Evolutionary conservation across 2,888 invertebrate species (phyloP).

Genomic region (Drosophila kuntzei): DNA sequence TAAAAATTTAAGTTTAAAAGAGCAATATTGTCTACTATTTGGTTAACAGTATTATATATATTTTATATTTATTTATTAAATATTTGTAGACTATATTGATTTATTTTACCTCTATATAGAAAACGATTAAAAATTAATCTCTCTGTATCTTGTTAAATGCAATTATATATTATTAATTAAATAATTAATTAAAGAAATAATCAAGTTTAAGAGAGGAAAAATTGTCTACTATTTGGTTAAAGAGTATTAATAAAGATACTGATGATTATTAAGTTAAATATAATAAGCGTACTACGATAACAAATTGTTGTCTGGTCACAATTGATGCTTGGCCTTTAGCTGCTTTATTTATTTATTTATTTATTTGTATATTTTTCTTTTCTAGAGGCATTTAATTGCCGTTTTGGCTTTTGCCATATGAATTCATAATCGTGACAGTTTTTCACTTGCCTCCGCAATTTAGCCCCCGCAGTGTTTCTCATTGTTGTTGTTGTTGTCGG

Average conservation of each 20-base stretch:
- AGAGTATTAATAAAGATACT: background rate
- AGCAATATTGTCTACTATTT: too few relatives aligned
- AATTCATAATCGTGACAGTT: conserved; percentile 53
- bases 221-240: background rate
- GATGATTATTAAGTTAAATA: background rate
- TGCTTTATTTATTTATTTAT: background rate
- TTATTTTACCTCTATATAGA: too few relatives aligned
- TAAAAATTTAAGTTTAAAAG: too few relatives aligned
- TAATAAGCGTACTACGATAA: conserved; percentile 1
- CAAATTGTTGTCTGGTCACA: conserved; percentile 16
- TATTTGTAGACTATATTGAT: too few relatives aligned
- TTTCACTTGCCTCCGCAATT: conserved; percentile 32
- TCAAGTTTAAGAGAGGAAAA: too few relatives aligned
- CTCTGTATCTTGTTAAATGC: too few relatives aligned
- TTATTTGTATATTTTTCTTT: background rate
- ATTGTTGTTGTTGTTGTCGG: conserved; percentile 4
- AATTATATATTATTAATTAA: background rate
- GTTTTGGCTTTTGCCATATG: conserved; percentile 40
- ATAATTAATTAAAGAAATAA: background rate
- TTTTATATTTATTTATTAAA: too few relatives aligned
- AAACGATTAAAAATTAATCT: too few relatives aligned
- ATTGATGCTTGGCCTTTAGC: conserved; percentile 8
- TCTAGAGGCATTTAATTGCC: conserved; percentile 28
- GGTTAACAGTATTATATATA: too few relatives aligned
- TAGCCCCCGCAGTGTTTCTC: conserved; percentile 7